Base-by-base conservation (phyloP, 1,140 invertebrate genomes). In the Periplaneta americana region DNA sequence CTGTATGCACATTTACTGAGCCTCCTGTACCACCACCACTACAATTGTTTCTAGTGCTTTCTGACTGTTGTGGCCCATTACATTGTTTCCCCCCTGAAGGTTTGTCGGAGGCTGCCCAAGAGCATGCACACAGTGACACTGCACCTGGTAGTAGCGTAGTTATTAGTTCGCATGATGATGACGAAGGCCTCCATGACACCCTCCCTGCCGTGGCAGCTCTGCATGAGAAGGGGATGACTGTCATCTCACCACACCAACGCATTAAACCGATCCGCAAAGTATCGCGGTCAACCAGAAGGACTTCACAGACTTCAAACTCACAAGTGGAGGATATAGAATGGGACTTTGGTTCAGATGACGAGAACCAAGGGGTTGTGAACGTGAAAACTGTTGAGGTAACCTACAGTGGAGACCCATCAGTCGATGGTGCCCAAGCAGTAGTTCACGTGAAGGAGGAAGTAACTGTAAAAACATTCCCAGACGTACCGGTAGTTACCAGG, bases 141-240 rank as follows among this genome's bases (percentile, higher is more conserved):
- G 81, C 81, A 78, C 81, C 34, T 78, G 35, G 74, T 34, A 33
- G 39, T 57, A 80, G 80, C 75, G 80, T 80, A 66, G 80, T 80
- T 37, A 39, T 80, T 80, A 81, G 81, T 35, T 78, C 76, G 81
- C 81, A 81, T 81, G 81, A 39, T 78, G 48, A 28, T 28, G n/a
- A n/a, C n/a, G n/a, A n/a, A n/a, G n/a, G n/a, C n/a, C n/a, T n/a
- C n/a, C n/a, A n/a, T n/a, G 77, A 39, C 77, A 31, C n/a, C 80
- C 57, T 80, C 35, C 36, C 77, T 66, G 6, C 80, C 33, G 22
- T 66, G 48, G 81, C 34, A 31, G 81, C 66, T 34, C 81, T 57
- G 81, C 81, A 81, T 81, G 81, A 77, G 36, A 34, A 80, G 79
- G 76, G 35, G 66, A 74, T 34, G 35, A 66, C 79, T 34, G 79